Percentiles rank a stretch among this genome's conserved stretches.
Evolutionary conservation across 92 coral and sea anemone genomes (phyloP).

Genomic region (Paragorgia papillata): DNA sequence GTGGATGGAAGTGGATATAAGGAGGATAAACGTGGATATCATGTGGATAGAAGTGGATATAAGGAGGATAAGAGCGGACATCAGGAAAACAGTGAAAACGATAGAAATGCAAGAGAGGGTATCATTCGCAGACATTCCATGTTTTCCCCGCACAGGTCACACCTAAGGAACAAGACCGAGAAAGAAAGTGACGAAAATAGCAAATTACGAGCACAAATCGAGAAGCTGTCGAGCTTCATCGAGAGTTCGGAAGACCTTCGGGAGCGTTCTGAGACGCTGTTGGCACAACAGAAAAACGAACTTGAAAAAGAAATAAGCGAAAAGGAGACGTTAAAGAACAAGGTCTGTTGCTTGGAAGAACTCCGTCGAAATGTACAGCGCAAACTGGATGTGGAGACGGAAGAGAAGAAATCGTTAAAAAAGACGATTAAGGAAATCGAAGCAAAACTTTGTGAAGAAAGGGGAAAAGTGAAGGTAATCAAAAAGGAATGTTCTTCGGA

Average conservation of each 20-base stretch:
- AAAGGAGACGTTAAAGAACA: constrained; percentile 14
- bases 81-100: background rate
- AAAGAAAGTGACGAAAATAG: constrained; percentile 70
- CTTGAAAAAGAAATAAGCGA: constrained; percentile 13
- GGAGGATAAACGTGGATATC: too few species aligned
- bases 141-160: background rate
- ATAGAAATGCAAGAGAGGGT: background rate
- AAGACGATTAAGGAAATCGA: constrained; percentile 10
- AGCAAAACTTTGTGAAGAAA: constrained; percentile 4
- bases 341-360: constrained; percentile 37
- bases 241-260: constrained; percentile 43
- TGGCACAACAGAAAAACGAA: constrained; percentile 22
- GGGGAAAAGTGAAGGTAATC: constrained; percentile 8
- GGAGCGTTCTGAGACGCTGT: constrained; percentile 26
- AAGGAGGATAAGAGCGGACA: background rate
- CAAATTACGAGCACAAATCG: constrained; percentile 72
- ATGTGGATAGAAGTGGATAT: too few species aligned
- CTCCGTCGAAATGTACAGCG: constrained; percentile 28
- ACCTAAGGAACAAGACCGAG: background rate
- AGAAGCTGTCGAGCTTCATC: constrained; percentile 45
- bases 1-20: too few species aligned
- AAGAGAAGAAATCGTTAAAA: constrained; percentile 17
- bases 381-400: constrained; percentile 8
- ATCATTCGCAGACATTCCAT: background rate
- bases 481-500: constrained; percentile 23